Conservation (phyloP, 2,797 vertebrate genomes). For the Xenentodon cancila region DNA sequence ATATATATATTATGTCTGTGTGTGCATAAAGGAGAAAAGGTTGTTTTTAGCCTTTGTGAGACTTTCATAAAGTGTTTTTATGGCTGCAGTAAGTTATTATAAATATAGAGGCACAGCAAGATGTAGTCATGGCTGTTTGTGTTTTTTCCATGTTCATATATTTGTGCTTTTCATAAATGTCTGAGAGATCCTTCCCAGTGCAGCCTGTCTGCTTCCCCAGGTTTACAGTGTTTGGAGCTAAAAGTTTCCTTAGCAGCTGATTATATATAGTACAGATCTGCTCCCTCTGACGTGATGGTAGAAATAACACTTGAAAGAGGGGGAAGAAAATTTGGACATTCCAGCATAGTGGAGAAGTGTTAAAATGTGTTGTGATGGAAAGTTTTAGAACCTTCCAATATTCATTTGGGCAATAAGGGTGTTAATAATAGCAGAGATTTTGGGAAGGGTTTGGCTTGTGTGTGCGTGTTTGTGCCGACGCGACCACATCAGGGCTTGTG, state of each 20-base stretch:
- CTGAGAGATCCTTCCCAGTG: slow-evolving; percentile 9
- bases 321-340: neutral
- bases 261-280: slow-evolving; percentile 8
- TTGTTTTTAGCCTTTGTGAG: slow-evolving; percentile 40
- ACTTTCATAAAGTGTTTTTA: slow-evolving; percentile 48
- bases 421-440: neutral
- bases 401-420: too few relatives aligned
- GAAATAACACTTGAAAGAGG: slow-evolving; percentile 6
- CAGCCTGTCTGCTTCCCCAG: neutral
- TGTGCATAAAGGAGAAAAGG: slow-evolving; percentile 19
- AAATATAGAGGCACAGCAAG: slow-evolving; percentile 5
- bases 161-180: slow-evolving; percentile 32
- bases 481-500: slow-evolving; percentile 6
- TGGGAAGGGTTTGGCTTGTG: neutral
- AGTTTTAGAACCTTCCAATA: too few relatives aligned
- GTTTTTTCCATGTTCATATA: slow-evolving; percentile 5
- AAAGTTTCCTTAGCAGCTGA: slow-evolving; percentile 22
- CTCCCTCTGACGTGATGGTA: slow-evolving; percentile 4
- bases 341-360: neutral
- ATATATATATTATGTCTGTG: too few relatives aligned
- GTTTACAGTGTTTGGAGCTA: slow-evolving; percentile 21
- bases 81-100: neutral
- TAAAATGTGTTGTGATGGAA: neutral
- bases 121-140: slow-evolving; percentile 12
- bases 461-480: slow-evolving; percentile 7